Percentiles rank a stretch among this genome's conserved stretches.
Conservation (phyloP, 2,797 vertebrate species). For the Champsocephalus esox region DNA sequence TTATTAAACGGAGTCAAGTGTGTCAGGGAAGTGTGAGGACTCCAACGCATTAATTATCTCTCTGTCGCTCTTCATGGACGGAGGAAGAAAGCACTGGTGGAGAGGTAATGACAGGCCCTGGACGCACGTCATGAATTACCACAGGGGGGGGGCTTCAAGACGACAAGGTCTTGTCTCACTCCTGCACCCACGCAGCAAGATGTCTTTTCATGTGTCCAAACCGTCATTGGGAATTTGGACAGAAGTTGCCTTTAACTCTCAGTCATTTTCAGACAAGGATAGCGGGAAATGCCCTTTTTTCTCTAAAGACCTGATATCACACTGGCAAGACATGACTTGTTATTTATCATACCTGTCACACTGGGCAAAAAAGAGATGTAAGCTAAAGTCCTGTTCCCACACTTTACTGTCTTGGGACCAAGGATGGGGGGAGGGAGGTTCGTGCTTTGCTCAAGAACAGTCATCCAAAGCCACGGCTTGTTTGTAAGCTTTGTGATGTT, state of each 20-base stretch:
- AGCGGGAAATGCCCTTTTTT: slow-evolving; percentile 59
- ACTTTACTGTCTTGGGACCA: slow-evolving; percentile 48
- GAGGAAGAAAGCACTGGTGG: slow-evolving; percentile 61
- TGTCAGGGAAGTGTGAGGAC: slow-evolving; percentile 82
- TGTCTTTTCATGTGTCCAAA: slow-evolving; percentile 76
- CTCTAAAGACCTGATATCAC: slow-evolving; percentile 66
- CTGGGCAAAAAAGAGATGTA: slow-evolving; percentile 21
- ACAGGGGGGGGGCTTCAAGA: slow-evolving; percentile 70
- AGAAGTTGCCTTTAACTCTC: slow-evolving; percentile 64
- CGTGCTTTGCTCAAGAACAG: slow-evolving; percentile 36
- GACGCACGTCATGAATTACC: slow-evolving; percentile 81
- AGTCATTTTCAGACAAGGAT: slow-evolving; percentile 66
- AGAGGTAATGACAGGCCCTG: slow-evolving; percentile 78
- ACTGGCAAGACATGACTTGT: slow-evolving; percentile 67
- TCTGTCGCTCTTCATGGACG: slow-evolving; percentile 67
- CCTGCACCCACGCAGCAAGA: slow-evolving; percentile 64
- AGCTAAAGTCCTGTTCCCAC: slow-evolving; percentile 48
- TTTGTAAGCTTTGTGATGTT: slow-evolving; percentile 33
- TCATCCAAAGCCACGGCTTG: slow-evolving; percentile 37
- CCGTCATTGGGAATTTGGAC: slow-evolving; percentile 70
- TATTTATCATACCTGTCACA: slow-evolving; percentile 75
- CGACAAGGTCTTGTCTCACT: slow-evolving; percentile 72
- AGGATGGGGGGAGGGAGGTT: slow-evolving; percentile 4
- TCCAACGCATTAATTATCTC: slow-evolving; percentile 85
- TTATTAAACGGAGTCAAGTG: slow-evolving; percentile 87